These are phyloP conservation scores for Mobula hypostoma DNA, from an alignment of 2,113 vertebrate species.

Conservation along the genomic window DNA sequence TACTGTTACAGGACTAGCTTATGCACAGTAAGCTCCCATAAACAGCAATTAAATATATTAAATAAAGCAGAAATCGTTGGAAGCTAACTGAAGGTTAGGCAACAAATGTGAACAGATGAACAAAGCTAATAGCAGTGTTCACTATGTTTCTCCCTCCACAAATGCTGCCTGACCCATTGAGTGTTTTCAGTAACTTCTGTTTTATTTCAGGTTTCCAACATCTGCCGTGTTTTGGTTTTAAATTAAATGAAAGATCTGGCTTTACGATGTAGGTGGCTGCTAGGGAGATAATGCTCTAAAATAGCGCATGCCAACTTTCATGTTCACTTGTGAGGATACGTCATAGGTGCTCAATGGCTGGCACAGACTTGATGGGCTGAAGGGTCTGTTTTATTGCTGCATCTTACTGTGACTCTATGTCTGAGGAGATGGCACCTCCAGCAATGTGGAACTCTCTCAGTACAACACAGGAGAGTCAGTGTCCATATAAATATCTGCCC, in stretches of 20 bases:
- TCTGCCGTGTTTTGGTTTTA: too few species aligned
- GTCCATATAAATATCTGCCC: neutral
- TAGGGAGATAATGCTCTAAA: neutral
- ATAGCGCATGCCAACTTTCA: neutral
- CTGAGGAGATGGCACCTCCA: neutral
- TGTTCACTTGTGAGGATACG: neutral
- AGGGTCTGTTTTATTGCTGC: too few species aligned
- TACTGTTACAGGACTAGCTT: neutral
- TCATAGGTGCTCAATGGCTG: neutral
- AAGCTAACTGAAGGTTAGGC: too few species aligned
- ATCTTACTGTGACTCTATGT: too few species aligned
- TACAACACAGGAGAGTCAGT: neutral
- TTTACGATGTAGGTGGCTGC: neutral
- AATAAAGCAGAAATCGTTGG: too few species aligned
- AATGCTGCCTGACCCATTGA: too few species aligned
- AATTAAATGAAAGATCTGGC: neutral
- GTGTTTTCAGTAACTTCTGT: too few species aligned
- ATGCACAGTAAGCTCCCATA: neutral
- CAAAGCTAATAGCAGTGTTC: too few species aligned
- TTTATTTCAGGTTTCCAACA: too few species aligned
- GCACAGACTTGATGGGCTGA: too few species aligned
- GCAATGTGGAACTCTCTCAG: neutral
- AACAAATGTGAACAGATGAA: too few species aligned
- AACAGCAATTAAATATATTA: neutral
- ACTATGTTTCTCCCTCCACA: too few species aligned